Base-by-base conservation (phyloP, 2,888 invertebrate genomes). In the Dicyrtomina minuta region DNA sequence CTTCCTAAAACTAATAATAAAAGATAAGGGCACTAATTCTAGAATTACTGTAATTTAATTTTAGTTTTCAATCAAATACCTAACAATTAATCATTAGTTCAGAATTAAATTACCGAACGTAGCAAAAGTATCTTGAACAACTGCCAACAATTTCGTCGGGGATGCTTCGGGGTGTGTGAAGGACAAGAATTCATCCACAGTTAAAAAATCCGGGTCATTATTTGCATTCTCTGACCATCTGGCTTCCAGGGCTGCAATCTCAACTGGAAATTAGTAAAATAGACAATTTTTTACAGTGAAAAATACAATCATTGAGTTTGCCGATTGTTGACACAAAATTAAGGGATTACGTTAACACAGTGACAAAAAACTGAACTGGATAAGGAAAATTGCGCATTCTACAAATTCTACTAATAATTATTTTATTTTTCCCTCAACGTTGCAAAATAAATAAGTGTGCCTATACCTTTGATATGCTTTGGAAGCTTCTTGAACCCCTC, bases 111-210 rank as follows among this genome's bases (percentile, higher is more conserved):
- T 81, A 87, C 87, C 88, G 78, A 92, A 88, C 80, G 89, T 88
- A 44, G 88, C 87, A 75, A 91, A 84, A 4, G 92, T 83, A 79
- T 91, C 91, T 75, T 90, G 88, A 2, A 91, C 90, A 80, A 91
- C 84, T 61, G 88, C 86, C 27, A 88, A 80, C 43, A 90, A 83
- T 79, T 88, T 88, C 4, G 87, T 84, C 49, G 87, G 86, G 79
- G 88, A 88, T 59, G 90, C 90, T 82, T 93, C 93, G 0, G 92
- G 92, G 83, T 93, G 92, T 1, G 90, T 87, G 80, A 92, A 92
- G 1, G 89, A 87, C 72, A 91, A 82, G 81, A 91, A 91, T 81
- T 92, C 92, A 77, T 90, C 88, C 24, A 90, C 84, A 2, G 89
- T 88, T 58, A 92, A 83, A 46, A 87, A 86, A 67, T 90, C 90